These are phyloP conservation scores for Elegia similella DNA, from an alignment of 2,888 invertebrate genomes.

Conservation along the genomic window DNA sequence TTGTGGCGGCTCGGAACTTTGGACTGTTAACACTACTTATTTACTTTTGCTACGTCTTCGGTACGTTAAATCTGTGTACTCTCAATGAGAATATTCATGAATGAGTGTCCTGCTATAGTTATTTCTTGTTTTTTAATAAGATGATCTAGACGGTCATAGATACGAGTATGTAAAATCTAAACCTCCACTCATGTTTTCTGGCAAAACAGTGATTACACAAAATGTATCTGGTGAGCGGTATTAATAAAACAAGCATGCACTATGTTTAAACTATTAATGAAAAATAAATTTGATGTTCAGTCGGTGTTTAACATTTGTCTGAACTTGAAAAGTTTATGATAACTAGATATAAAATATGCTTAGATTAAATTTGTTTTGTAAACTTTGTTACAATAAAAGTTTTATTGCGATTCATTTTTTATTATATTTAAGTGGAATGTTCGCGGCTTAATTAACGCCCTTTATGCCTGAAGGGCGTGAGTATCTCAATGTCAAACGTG, in stretches of 20 bases:
- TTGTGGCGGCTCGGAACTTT: constrained; percentile 9
- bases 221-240: neutral
- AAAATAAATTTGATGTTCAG: neutral
- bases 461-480: neutral
- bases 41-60: neutral
- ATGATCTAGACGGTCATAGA: too few species aligned
- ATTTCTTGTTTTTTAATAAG: too few species aligned
- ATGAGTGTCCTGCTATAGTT: neutral
- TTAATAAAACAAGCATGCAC: constrained; percentile 5
- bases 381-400: neutral
- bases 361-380: neutral
- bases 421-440: neutral
- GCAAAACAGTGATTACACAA: neutral
- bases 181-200: neutral
- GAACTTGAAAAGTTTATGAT: constrained; percentile 1
- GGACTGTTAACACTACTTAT: neutral
- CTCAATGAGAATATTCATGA: neutral
- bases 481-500: neutral
- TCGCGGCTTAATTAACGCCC: neutral
- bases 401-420: neutral
- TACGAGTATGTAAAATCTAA: too few species aligned
- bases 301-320: neutral
- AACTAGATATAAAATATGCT: neutral
- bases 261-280: neutral
- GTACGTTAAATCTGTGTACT: neutral